phyloP scores from a whole-genome alignment of 2,888 invertebrate species.

The Hydropsyche betteni region DNA sequence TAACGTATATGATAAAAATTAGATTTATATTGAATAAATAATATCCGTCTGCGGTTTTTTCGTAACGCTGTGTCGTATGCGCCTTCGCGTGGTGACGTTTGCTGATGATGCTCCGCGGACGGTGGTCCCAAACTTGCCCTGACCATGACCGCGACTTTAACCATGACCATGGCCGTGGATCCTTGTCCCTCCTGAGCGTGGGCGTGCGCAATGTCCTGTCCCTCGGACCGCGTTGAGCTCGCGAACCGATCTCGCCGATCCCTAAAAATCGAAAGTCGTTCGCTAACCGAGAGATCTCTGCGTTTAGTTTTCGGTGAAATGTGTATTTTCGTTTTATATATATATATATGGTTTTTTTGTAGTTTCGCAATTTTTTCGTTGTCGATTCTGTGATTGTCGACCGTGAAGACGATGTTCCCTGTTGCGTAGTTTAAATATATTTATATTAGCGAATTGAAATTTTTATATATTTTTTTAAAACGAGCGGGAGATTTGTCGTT shows the following conservation, averaged over 20 bases:
- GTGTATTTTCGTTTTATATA: not conserved
- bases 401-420: not conserved
- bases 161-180: too few relatives aligned
- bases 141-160: too few relatives aligned
- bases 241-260: too few relatives aligned
- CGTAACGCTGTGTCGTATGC: conserved; percentile 17
- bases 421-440: conserved; percentile 14
- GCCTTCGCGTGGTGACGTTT: not conserved
- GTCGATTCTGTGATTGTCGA: not conserved
- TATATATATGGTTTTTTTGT: not conserved
- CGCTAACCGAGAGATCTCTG: too few relatives aligned
- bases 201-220: too few relatives aligned
- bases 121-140: not conserved
- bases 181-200: too few relatives aligned
- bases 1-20: not conserved
- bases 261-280: too few relatives aligned
- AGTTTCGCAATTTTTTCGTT: not conserved
- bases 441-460: conserved; percentile 3
- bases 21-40: not conserved
- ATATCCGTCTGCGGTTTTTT: conserved; percentile 23
- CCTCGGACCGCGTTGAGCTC: too few relatives aligned
- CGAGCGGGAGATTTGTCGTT: conserved; percentile 3
- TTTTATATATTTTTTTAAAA: conserved; percentile 1
- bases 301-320: not conserved
- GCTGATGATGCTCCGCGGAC: conserved; percentile 8